Percentiles rank a stretch among this genome's conserved stretches.
These are phyloP conservation scores for Brenthis ino DNA, from an alignment of 2,888 invertebrate genomes.

Conservation along the genomic window DNA sequence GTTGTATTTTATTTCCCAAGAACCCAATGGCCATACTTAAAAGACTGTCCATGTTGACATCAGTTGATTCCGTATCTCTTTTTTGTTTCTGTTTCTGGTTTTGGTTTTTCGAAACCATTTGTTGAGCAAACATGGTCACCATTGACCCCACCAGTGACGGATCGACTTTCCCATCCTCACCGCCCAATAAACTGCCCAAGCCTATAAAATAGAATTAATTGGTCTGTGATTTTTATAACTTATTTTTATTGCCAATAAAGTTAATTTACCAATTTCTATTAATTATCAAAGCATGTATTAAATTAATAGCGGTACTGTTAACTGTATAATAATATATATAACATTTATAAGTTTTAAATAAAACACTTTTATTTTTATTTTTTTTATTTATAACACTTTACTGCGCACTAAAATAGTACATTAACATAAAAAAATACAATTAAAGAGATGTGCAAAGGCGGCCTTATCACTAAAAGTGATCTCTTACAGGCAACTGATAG, in stretches of 20 bases:
- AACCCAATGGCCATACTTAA: conserved; percentile 81
- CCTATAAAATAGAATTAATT: conserved; percentile 53
- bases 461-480: no score
- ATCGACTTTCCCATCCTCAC: conserved; percentile 82
- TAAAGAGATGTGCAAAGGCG: no score
- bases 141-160: conserved; percentile 78
- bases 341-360: no score
- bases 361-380: no score
- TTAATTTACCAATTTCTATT: background rate
- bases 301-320: background rate
- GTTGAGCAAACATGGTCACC: conserved; percentile 74
- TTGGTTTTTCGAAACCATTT: conserved; percentile 55
- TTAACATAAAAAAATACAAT: no score
- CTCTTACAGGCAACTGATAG: no score
- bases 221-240: background rate
- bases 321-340: no score
- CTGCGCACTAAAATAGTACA: no score
- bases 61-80: conserved; percentile 58
- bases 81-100: conserved; percentile 51
- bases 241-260: conserved; percentile 1
- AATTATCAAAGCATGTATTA: background rate
- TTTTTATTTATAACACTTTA: no score
- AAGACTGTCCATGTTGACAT: conserved; percentile 79
- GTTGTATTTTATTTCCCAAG: conserved; percentile 69
- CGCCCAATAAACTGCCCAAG: conserved; percentile 80